phyloP scores from a whole-genome alignment of 2,888 invertebrate species.

The Lingula anatina region DNA sequence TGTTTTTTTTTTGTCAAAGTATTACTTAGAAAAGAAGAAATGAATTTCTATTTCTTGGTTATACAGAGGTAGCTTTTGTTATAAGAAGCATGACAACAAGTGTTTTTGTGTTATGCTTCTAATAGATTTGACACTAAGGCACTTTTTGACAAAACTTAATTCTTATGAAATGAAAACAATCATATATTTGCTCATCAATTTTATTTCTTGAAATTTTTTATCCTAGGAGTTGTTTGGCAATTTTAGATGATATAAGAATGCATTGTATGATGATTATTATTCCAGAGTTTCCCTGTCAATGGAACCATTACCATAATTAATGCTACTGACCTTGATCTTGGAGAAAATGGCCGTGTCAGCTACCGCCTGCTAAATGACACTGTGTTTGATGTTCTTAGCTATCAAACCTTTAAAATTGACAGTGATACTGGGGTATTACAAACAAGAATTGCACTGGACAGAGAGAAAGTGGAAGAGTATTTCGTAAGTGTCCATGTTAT shows the following conservation, averaged over 20 bases:
- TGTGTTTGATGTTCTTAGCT: slow-evolving; percentile 56
- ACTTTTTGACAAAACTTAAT: too few relatives aligned
- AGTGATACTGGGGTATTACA: slow-evolving; percentile 69
- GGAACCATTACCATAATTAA: slow-evolving; percentile 56
- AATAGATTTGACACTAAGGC: too few relatives aligned
- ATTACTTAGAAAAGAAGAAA: not conserved
- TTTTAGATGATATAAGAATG: not conserved
- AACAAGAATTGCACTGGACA: slow-evolving; percentile 65
- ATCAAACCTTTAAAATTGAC: slow-evolving; percentile 76
- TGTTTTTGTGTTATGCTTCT: too few relatives aligned
- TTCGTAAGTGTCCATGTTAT: slow-evolving; percentile 61
- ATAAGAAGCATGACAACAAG: too few relatives aligned
- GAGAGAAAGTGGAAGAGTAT: slow-evolving; percentile 71
- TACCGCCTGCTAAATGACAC: slow-evolving; percentile 72
- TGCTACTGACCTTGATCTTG: slow-evolving; percentile 75
- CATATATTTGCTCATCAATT: too few relatives aligned
- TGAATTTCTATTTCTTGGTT: too few relatives aligned
- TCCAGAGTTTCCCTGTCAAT: slow-evolving; percentile 27
- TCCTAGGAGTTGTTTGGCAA: too few relatives aligned
- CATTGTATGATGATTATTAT: not conserved
- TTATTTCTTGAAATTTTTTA: too few relatives aligned
- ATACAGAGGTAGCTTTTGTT: too few relatives aligned
- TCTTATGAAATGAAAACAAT: too few relatives aligned
- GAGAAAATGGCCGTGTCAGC: slow-evolving; percentile 81
- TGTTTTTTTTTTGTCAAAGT: not conserved